Evolutionary conservation across 2,888 invertebrate genomes (phyloP).

Genomic region (Heliconius sara): DNA sequence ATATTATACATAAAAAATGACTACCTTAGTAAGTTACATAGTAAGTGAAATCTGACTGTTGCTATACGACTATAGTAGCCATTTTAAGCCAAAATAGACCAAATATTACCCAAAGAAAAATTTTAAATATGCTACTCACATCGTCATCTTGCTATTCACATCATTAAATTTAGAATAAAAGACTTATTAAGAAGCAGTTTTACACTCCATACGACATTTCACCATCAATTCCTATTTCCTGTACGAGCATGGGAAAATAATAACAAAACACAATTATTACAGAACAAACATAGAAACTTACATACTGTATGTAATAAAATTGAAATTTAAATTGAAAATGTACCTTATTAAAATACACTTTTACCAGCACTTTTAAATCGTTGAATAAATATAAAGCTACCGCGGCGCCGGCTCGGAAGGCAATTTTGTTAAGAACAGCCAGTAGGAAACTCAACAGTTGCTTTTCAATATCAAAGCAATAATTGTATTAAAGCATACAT

Average conservation of each 20-base stretch:
- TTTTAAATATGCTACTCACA: neutral
- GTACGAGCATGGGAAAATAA: slow-evolving; percentile 49
- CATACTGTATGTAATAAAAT: neutral
- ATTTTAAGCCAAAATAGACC: neutral
- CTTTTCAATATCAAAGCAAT: too few species aligned
- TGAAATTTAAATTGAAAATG: neutral
- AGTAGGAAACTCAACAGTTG: too few species aligned
- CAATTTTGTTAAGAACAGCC: too few species aligned
- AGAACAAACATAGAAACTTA: slow-evolving; percentile 20
- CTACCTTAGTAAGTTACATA: neutral
- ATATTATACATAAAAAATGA: too few species aligned
- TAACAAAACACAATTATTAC: slow-evolving; percentile 39
- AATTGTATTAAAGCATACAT: too few species aligned
- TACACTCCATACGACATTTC: slow-evolving; percentile 41
- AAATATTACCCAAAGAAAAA: neutral
- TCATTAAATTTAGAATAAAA: slow-evolving; percentile 27
- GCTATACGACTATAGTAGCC: neutral
- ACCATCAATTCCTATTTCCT: slow-evolving; percentile 47
- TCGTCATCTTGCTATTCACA: slow-evolving; percentile 1
- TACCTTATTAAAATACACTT: neutral
- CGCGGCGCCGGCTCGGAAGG: too few species aligned
- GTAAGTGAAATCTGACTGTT: neutral
- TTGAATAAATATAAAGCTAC: neutral
- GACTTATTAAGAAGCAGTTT: slow-evolving; percentile 24
- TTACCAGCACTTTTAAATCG: neutral